Evolutionary conservation across 2,888 invertebrate genomes (phyloP), one percentile per base, ranked within the genome.

Genomic region (Diarsia brunnea): DNA sequence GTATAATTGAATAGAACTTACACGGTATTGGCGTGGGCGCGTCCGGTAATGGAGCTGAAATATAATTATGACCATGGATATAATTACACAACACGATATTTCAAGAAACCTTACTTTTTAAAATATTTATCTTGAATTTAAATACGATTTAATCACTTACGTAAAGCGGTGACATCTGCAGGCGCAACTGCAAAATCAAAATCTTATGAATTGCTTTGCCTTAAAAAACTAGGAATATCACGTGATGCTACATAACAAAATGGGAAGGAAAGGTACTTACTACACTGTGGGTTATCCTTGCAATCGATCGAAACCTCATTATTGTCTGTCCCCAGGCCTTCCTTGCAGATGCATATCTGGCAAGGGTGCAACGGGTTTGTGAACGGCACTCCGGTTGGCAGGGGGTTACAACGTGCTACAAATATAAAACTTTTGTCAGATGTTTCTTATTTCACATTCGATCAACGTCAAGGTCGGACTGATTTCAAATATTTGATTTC

Each of bases 331-430:
- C 70, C 14, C 71, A 89, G 88, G 14, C 82, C 63, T 61, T 90
- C 89, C 53, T 69, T 83, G 85, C 95, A 95, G 49, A 93, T 83
- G 82, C 95, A 95, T 31, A 93, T 85, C 83, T 95, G 95, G 87
- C 95, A 95, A 12, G 95, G 95, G 70, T 95, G 93, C 78, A 94
- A 77, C 2, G 95, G 95, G 79, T 95, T 94, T 71, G 92, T 88
- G 85, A 94, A 95, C 2, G 91, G 92, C 65, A 85, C 81, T 65
- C 92, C 91, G 64, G 83, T 90, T 14, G 95, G 95, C 51, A 95
- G 81, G 12, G 95, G 95, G 21, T 85, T 90, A 87, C 95, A 95
- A 5, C 90, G 87, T 24, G 89, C 93, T 90, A 87, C 11, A 79
- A 77, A 63, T 87, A 60, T 72, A 73, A 75, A 49, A 10, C 12